Evolutionary conservation across 2,888 invertebrate genomes (phyloP).

Genomic region (Callyntrura sp.): DNA sequence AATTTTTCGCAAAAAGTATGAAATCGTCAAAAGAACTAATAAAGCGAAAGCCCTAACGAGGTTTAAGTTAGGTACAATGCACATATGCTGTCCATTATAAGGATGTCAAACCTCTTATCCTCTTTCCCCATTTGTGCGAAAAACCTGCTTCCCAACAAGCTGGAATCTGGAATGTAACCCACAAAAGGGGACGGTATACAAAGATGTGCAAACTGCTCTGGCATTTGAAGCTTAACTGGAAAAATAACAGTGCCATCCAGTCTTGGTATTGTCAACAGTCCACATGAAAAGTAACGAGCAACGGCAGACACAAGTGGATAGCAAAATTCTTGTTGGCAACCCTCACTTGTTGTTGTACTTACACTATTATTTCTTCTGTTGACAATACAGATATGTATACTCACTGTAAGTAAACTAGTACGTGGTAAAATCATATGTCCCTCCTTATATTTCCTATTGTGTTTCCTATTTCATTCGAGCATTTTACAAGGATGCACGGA

Average conservation of each 20-base stretch:
- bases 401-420: conserved; percentile 21
- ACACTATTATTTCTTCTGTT: conserved; percentile 65
- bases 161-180: conserved; percentile 14
- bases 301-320: neutral
- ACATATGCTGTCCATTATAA: no score
- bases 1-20: no score
- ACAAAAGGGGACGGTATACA: neutral
- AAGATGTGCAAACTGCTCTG: conserved; percentile 1
- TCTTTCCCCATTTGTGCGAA: neutral
- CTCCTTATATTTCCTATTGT: neutral
- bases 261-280: neutral
- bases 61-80: no score
- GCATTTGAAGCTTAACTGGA: neutral
- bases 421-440: neutral
- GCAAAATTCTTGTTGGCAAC: neutral
- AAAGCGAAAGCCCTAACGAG: no score
- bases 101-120: neutral
- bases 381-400: conserved; percentile 44
- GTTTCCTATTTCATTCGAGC: neutral
- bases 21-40: no score
- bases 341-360: conserved; percentile 52
- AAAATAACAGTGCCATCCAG: neutral
- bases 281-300: neutral
- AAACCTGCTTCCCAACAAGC: neutral
- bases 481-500: conserved; percentile 23